Percentiles rank a stretch among this genome's conserved stretches.
Evolutionary conservation across 1,140 invertebrate species (phyloP).

Genomic region (Drosophila punjabiensis): DNA sequence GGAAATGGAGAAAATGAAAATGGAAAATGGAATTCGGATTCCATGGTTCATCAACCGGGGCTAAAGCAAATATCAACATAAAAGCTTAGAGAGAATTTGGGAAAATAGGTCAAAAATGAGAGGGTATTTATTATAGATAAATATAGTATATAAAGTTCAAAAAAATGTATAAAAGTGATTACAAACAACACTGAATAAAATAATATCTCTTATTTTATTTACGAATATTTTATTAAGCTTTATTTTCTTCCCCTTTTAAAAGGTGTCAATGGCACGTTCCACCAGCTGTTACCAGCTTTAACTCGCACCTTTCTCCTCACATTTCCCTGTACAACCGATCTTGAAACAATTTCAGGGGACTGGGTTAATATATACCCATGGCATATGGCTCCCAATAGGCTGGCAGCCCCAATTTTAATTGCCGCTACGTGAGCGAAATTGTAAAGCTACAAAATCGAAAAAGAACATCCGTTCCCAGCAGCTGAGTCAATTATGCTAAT

Average conservation of each 20-base stretch:
- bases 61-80: constrained; percentile 27
- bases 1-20: constrained; percentile 32
- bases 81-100: neutral
- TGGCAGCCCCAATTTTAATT: constrained; percentile 52
- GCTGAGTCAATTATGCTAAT: constrained; percentile 58
- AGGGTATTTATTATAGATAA: neutral
- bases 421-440: constrained; percentile 56
- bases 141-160: too few relatives aligned
- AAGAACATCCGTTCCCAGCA: constrained; percentile 52
- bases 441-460: constrained; percentile 29
- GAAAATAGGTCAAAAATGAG: constrained; percentile 22
- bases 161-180: neutral
- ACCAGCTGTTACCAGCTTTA: constrained; percentile 32
- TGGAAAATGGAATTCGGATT: constrained; percentile 25
- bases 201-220: neutral
- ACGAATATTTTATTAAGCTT: too few relatives aligned
- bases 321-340: constrained; percentile 27
- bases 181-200: neutral
- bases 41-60: constrained; percentile 38
- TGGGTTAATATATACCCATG: neutral
- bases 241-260: too few relatives aligned
- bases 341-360: constrained; percentile 5
- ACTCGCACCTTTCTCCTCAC: constrained; percentile 12
- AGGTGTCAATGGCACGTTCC: constrained; percentile 43
- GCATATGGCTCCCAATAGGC: constrained; percentile 40